Conservation (phyloP, 2,797 vertebrate species). For the Eulemur coronatus region DNA sequence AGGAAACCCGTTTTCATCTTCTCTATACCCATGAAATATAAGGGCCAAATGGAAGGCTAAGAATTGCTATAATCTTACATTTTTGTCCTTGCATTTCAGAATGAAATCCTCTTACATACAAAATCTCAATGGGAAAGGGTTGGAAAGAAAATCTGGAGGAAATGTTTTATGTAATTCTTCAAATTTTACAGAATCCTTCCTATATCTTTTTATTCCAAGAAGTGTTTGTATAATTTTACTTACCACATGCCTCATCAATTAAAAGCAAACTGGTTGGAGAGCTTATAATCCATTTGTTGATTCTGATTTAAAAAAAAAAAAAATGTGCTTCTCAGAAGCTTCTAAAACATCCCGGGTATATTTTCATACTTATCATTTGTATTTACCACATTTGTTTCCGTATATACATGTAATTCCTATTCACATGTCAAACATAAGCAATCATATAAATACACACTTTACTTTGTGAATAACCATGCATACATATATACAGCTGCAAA, state of each 20-base stretch:
- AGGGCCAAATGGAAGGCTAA: neutral
- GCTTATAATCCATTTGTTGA: neutral
- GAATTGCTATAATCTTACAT: neutral
- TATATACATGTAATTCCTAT: neutral
- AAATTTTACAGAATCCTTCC: neutral
- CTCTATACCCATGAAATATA: neutral
- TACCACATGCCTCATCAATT: neutral
- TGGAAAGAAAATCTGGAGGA: neutral
- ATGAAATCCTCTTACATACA: neutral
- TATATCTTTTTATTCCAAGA: neutral
- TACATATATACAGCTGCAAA: neutral
- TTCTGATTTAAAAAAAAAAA: neutral
- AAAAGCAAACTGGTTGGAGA: neutral
- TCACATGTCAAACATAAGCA: neutral
- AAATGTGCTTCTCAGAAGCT: neutral
- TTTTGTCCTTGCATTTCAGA: neutral
- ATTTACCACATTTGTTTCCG: neutral
- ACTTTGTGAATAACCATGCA: neutral
- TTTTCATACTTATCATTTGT: conserved; percentile 3
- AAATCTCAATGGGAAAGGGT: neutral
- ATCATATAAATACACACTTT: neutral
- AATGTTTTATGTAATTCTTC: neutral
- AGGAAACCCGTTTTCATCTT: neutral
- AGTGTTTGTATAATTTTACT: neutral
- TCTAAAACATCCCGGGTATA: neutral